These are phyloP conservation scores for Lytechinus variegatus DNA, from an alignment of 35 echinoderm and acorn worm genomes.

Conservation along the genomic window DNA sequence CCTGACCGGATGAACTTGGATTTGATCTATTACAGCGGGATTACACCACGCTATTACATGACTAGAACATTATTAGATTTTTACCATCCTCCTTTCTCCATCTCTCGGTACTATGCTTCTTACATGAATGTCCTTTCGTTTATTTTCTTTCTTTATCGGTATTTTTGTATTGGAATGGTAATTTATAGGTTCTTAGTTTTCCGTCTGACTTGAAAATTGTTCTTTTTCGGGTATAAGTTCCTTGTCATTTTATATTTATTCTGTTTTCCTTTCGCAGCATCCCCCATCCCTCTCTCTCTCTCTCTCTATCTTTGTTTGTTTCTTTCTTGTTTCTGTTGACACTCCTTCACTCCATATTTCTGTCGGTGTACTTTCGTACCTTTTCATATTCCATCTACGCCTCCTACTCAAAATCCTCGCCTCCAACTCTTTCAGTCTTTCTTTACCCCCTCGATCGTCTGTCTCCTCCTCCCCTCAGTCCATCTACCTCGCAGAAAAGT, in stretches of 20 bases:
- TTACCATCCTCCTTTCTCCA: neutral
- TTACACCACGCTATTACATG: neutral
- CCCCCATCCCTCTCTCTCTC: neutral
- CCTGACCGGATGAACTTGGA: neutral
- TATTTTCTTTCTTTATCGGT: neutral
- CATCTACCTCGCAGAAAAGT: neutral
- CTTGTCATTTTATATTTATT: neutral
- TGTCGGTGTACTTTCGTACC: neutral
- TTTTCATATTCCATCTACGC: neutral
- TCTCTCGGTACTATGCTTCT: neutral
- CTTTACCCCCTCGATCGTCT: neutral
- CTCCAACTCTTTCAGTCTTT: neutral
- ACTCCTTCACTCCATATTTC: neutral
- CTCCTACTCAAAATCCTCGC: neutral
- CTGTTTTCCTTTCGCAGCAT: neutral
- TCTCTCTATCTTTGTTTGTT: neutral
- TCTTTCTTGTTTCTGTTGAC: neutral
- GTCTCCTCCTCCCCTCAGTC: neutral
- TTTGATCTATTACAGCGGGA: slow-evolving; percentile 1
- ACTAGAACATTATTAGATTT: neutral
- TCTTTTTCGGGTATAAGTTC: neutral
- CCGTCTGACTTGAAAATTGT: neutral
- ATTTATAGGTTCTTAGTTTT: no score
- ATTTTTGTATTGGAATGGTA: no score
- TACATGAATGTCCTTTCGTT: neutral